Percentiles rank a stretch among this genome's conserved stretches.
Evolutionary conservation across 2,888 invertebrate genomes (phyloP).

Genomic region (Tridacna gigas): DNA sequence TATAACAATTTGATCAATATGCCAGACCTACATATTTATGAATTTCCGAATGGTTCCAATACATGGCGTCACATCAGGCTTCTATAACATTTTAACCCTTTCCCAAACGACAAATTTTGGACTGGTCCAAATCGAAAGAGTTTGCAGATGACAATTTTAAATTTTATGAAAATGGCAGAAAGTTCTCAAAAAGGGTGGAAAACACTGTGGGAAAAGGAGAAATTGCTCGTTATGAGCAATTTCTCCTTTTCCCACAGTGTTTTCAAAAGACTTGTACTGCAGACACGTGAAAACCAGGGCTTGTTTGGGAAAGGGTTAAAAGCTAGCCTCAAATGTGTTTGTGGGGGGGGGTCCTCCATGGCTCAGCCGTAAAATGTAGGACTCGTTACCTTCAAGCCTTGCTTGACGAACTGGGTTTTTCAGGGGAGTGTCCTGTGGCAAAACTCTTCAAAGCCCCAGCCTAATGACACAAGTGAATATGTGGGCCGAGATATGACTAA

Average conservation of each 20-base stretch:
- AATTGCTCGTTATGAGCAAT: background rate
- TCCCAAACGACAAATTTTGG: background rate
- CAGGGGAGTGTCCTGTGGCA: too few relatives aligned
- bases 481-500: background rate
- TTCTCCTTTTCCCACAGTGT: background rate
- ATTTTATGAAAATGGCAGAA: background rate
- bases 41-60: too few relatives aligned
- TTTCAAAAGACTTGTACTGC: background rate
- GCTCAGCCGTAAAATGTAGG: too few relatives aligned
- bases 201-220: background rate
- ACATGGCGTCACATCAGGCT: too few relatives aligned
- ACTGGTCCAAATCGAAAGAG: background rate
- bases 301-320: background rate
- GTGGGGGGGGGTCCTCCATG: too few relatives aligned
- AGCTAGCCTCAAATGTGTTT: too few relatives aligned
- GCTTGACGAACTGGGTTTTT: too few relatives aligned
- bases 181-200: background rate
- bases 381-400: too few relatives aligned
- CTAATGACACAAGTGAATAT: too few relatives aligned
- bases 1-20: too few relatives aligned
- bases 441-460: too few relatives aligned
- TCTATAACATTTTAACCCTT: background rate
- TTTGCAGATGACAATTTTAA: background rate
- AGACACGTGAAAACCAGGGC: background rate
- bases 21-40: too few relatives aligned